Evolutionary conservation across 2,797 vertebrate species (phyloP).

Genomic region (Threskiornis aethiopicus): DNA sequence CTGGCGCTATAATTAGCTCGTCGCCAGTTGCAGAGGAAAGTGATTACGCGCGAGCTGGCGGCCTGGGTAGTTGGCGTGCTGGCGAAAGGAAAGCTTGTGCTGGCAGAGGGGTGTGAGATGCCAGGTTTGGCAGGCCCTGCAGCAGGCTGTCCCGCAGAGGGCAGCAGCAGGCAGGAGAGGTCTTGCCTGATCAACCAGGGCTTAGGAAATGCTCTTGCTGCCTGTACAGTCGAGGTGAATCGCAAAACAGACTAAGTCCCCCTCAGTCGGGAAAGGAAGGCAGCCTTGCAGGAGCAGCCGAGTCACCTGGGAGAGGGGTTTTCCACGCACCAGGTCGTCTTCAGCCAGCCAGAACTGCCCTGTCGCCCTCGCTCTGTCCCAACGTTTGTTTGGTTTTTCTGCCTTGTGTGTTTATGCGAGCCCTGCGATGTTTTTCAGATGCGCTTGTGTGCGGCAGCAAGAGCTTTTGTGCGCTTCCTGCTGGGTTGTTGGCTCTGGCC

Average conservation of each 20-base stretch:
- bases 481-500: neutral
- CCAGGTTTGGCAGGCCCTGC: neutral
- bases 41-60: neutral
- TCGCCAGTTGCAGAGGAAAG: neutral
- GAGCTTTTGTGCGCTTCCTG: neutral
- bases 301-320: neutral
- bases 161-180: conserved; percentile 7
- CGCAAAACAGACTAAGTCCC: neutral
- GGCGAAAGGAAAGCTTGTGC: neutral
- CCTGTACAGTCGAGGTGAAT: neutral
- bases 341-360: neutral
- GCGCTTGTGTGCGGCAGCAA: neutral
- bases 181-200: neutral
- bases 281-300: accelerated
- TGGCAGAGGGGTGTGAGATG: neutral
- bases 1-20: neutral
- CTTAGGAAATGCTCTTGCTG: neutral
- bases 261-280: neutral
- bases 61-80: neutral
- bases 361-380: neutral
- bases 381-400: neutral
- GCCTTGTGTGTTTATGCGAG: neutral
- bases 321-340: neutral
- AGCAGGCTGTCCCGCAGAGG: conserved; percentile 1
- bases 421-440: neutral